A percentile compares a stretch with the other conserved stretches of the same genome.
These are phyloP conservation scores for Notoglanidium macrostoma DNA, from an alignment of 2,797 vertebrate species.

Conservation along the genomic window DNA sequence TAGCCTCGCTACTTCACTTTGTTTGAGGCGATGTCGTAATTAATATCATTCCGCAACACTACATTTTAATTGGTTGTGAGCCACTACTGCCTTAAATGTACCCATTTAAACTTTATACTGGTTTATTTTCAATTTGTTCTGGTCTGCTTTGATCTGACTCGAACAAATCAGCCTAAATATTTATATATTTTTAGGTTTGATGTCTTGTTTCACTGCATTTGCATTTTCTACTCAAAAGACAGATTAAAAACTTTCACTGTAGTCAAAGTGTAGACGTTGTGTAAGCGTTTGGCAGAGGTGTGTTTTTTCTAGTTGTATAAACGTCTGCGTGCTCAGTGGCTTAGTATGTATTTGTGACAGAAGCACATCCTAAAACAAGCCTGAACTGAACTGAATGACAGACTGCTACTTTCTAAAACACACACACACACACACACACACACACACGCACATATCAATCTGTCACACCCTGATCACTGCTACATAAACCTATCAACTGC, in stretches of 20 bases:
- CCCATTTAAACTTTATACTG: not conserved
- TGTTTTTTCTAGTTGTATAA: slow-evolving; percentile 3
- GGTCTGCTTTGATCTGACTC: not conserved
- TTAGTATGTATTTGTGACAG: not conserved
- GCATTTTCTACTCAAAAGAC: not conserved
- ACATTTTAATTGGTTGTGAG: not conserved
- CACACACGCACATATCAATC: slow-evolving; percentile 17
- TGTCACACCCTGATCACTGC: slow-evolving; percentile 1
- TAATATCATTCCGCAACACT: not conserved
- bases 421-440: slow-evolving; percentile 7
- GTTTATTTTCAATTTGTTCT: not conserved
- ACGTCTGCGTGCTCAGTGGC: not conserved
- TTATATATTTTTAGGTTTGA: not conserved
- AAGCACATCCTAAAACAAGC: slow-evolving; percentile 25
- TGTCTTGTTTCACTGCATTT: not conserved
- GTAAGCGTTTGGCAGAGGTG: not conserved
- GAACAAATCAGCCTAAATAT: not conserved
- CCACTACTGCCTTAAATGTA: not conserved
- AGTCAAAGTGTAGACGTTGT: not conserved
- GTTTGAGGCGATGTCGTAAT: not conserved
- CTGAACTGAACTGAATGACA: not conserved
- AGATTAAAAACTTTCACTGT: not conserved
- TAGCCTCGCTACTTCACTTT: not conserved
- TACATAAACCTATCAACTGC: slow-evolving; percentile 32
- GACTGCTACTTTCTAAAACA: not conserved